Base-by-base conservation (phyloP, 2,113 vertebrate genomes). In the Oncorhynchus keta region DNA sequence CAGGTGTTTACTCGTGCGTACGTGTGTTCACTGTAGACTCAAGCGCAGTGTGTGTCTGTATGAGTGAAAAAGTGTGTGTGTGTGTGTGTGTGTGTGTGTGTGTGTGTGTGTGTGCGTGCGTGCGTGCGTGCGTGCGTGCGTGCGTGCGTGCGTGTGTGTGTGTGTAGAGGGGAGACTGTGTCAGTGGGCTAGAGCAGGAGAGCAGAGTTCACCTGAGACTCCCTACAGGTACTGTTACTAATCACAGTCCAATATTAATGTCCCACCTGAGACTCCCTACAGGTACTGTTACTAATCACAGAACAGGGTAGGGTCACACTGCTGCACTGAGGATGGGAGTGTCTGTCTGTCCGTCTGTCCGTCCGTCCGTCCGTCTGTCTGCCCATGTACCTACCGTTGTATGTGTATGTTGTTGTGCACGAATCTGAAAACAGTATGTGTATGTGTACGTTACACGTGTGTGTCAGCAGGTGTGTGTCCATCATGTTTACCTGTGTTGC, bases 151-250 rank as follows among this genome's bases (percentile, higher is more conserved):
- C 67, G 45, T 20, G 72, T 73, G 70, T 74, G 76, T 73, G 71
- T 73, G 55, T 75, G 76, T 8, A 11, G 30, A 68, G 32, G 62
- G 55, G 78, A 76, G 72, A 79, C 73, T 75, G 76, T 85, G 83
- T 85, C 73, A 84, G 74, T 79, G 75, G 78, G 75, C 80, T 32
- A 80, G 8, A 48, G 59, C 76, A 70, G 22, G 68, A 51, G 59
- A 59, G 20, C 72, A 51, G 62, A 68, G 12, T 26, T 32, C 4
- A 32, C 30, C 30, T 30, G 30, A 30, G 30, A 30, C 4, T 32
- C 30, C 4, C 30, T 32, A 32, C 30, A 32, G 30, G 30, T 32
- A 32, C 30, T 32, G 4, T 32, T 32, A 32, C 30, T 32, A 32
- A 32, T 32, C 30, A 32, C 30, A 32, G 30, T 32, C 30, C 30